Evolutionary conservation across 2,797 vertebrate species (phyloP).

Genomic region (Sitta carolinensis): DNA sequence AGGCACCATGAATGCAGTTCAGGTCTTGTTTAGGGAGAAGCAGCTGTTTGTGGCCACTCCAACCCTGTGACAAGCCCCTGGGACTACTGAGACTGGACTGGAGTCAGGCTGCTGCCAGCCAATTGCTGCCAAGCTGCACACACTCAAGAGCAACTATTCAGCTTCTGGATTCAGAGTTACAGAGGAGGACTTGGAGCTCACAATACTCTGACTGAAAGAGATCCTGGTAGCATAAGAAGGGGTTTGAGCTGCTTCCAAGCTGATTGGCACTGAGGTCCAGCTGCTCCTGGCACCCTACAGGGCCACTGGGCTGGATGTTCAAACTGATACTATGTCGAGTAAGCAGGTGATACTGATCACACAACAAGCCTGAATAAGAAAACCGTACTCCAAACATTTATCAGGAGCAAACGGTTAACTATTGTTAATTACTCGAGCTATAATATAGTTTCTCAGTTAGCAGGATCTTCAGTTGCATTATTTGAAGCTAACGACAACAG

Average conservation of each 20-base stretch:
- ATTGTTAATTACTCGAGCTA: neutral
- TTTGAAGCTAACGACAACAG: neutral
- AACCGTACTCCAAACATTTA: neutral
- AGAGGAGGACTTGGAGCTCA: neutral
- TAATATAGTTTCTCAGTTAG: neutral
- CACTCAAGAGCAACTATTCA: neutral
- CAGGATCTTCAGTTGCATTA: neutral
- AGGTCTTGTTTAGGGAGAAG: neutral
- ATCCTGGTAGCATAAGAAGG: neutral
- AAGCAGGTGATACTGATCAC: neutral
- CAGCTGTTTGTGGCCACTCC: neutral
- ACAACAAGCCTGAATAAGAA: neutral
- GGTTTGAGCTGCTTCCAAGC: neutral
- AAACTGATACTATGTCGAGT: neutral
- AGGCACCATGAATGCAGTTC: neutral
- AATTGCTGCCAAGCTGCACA: neutral
- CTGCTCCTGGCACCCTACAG: neutral
- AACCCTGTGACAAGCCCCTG: neutral
- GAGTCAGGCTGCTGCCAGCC: neutral
- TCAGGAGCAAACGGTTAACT: neutral
- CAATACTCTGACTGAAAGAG: neutral
- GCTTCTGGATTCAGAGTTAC: neutral
- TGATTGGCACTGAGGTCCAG: neutral
- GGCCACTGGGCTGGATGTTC: neutral
- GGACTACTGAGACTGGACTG: neutral